Percentiles rank a stretch among this genome's conserved stretches.
phyloP scores from a whole-genome alignment of 2,113 vertebrate species.

The Alouatta palliata region DNA sequence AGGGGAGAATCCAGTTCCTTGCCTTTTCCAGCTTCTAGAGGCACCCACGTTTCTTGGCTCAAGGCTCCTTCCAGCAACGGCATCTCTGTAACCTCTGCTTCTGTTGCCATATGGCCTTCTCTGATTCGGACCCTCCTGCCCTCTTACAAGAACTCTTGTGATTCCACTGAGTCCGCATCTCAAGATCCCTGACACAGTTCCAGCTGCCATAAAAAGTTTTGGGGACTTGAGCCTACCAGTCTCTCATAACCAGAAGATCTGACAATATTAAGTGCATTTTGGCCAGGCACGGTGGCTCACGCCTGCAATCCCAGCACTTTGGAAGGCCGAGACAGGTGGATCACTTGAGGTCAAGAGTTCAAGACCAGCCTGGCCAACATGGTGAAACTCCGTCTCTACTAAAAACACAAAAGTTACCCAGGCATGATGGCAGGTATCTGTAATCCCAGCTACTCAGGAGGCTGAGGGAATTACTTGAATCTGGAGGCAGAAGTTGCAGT shows the following conservation, averaged over 20 bases:
- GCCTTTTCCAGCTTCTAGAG: neutral
- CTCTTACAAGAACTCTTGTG: neutral
- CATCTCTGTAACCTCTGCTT: neutral
- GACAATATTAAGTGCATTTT: neutral
- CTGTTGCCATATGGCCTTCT: neutral
- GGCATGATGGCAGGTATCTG: too few relatives aligned
- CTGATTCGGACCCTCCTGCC: neutral
- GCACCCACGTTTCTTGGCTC: neutral
- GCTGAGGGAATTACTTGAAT: too few relatives aligned
- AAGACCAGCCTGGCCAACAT: too few relatives aligned
- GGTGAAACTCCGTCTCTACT: too few relatives aligned
- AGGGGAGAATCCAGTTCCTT: neutral
- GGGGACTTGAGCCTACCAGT: neutral
- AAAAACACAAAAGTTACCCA: too few relatives aligned
- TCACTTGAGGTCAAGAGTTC: too few relatives aligned
- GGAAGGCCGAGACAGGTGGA: too few relatives aligned
- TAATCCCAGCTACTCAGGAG: too few relatives aligned
- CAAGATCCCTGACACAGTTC: neutral
- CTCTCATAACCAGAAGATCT: neutral
- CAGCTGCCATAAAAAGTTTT: neutral
- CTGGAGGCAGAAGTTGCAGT: too few relatives aligned
- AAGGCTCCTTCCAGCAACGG: neutral
- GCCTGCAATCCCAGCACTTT: too few relatives aligned
- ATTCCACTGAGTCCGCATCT: accelerated
- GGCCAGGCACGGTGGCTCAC: too few relatives aligned